phyloP scores from a whole-genome alignment of 2,888 invertebrate species.

The Gisinianus flammeolus region DNA sequence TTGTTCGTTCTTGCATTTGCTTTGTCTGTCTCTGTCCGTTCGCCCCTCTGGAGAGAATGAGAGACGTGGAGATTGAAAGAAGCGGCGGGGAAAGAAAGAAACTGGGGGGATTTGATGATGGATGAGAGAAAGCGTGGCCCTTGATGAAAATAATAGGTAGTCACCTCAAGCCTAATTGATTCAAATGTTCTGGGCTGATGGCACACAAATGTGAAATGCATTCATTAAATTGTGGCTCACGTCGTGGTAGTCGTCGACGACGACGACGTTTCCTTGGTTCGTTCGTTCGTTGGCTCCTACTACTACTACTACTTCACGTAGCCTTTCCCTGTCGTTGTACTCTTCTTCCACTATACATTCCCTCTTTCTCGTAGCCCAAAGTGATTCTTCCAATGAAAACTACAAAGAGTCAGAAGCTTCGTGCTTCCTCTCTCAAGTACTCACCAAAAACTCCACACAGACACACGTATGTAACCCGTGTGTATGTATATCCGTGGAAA shows the following conservation, averaged over 20 bases:
- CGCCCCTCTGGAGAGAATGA: neutral
- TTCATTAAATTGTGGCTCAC: constrained; percentile 38
- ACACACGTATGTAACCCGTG: too few species aligned
- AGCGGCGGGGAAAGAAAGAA: neutral
- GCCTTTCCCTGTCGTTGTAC: neutral
- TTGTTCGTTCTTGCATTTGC: too few species aligned
- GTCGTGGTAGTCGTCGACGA: constrained; percentile 18
- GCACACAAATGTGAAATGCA: constrained; percentile 33
- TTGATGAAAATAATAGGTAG: constrained; percentile 45
- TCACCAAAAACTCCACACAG: too few species aligned
- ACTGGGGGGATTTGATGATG: constrained; percentile 17
- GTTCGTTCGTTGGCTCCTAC: neutral
- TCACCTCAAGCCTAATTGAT: constrained; percentile 50
- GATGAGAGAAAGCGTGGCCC: constrained; percentile 33
- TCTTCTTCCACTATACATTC: neutral
- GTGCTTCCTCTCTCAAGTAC: too few species aligned
- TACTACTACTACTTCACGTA: too few species aligned
- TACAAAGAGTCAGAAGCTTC: too few species aligned
- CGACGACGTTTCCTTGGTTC: neutral
- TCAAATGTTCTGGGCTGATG: constrained; percentile 44
- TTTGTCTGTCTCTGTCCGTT: too few species aligned
- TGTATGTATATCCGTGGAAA: neutral
- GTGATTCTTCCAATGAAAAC: too few species aligned
- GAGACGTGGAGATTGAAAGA: neutral
- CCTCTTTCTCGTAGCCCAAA: too few species aligned